Conservation (phyloP, 2,888 invertebrate genomes). For the Philonicus albiceps region DNA sequence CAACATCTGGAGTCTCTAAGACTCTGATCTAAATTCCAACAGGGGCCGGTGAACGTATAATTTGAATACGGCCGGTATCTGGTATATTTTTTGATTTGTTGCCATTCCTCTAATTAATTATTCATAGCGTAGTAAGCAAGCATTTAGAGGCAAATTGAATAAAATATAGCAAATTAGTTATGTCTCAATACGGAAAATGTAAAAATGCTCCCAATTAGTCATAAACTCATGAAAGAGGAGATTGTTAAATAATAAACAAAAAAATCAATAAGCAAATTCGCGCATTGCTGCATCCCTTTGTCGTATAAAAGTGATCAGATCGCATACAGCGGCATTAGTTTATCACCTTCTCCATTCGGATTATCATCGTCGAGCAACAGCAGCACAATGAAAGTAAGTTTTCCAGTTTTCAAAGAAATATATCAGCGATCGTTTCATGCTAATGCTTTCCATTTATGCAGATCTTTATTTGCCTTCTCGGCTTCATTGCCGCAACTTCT, state of each 20-base stretch:
- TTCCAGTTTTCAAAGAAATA: not conserved
- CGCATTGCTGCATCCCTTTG: not conserved
- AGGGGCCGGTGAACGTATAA: not conserved
- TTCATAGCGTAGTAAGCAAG: not conserved
- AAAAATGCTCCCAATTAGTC: slow-evolving; percentile 8
- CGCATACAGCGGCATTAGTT: slow-evolving; percentile 8
- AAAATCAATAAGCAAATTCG: not conserved
- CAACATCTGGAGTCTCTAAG: not conserved
- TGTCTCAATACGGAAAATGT: slow-evolving; percentile 5
- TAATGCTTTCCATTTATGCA: not conserved
- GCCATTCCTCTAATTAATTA: not conserved
- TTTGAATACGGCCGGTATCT: not conserved
- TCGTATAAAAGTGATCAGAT: not conserved
- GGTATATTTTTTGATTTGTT: not conserved
- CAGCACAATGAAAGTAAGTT: slow-evolving; percentile 11
- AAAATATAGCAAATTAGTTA: slow-evolving; percentile 17
- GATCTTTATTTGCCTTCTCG: slow-evolving; percentile 5
- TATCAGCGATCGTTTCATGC: not conserved
- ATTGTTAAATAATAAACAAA: not conserved
- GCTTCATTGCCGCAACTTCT: not conserved
- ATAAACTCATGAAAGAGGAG: not conserved
- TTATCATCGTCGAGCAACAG: not conserved
- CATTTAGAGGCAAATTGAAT: not conserved
- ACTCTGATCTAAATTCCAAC: not conserved
- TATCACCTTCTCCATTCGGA: not conserved